Base-by-base conservation (phyloP, 2,888 invertebrate species). In the Biston stratarius region DNA sequence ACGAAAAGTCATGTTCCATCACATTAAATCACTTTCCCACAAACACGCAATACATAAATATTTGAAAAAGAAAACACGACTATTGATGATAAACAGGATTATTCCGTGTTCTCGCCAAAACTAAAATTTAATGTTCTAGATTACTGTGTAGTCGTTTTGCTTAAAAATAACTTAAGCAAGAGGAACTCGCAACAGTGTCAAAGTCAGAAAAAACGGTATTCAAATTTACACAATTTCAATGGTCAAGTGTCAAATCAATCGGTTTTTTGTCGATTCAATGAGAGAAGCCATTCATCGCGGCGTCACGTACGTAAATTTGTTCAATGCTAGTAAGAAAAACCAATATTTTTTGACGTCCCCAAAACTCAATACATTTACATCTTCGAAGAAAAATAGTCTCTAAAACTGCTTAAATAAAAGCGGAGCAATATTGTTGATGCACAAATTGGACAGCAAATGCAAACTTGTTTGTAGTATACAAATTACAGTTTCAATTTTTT, bases 301-400 rank as follows among this genome's bases (percentile, higher is more conserved):
- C 80, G 83, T 82, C 87, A 89, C 88, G 88, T 88, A 81, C 77
- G 76, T 78, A 79, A 78, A 84, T 79, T 79, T 77, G 71, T 77
- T 76, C 77, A 67, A 77, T 74, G 61, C 66, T 52, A 60, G 44
- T 36, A 61, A 53, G 47, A 49, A 79, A 77, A 74, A 75, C 61
- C 69, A 59, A 61, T 33, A 42, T 48, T 66, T 69, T 60, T 70
- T 69, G 51, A 55, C 66, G 40, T 11, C 24, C 3, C 33, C 14
- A 49, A 61, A 72, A 73, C 61, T 47, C 8, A 69, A 8, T 48
- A 9, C 8, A 6, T 34, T 58, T 67, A 53, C 9, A 14, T 9
- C 55, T 61, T 9, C 56, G 48, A 49, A 51, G 47, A 24, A 69
- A 62, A 69, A 47, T 56, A 38, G 38, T 15, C 74, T 63, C 62